These are phyloP conservation scores for Tadarida brasiliensis DNA, from an alignment of 2,797 vertebrate species.

Conservation along the genomic window DNA sequence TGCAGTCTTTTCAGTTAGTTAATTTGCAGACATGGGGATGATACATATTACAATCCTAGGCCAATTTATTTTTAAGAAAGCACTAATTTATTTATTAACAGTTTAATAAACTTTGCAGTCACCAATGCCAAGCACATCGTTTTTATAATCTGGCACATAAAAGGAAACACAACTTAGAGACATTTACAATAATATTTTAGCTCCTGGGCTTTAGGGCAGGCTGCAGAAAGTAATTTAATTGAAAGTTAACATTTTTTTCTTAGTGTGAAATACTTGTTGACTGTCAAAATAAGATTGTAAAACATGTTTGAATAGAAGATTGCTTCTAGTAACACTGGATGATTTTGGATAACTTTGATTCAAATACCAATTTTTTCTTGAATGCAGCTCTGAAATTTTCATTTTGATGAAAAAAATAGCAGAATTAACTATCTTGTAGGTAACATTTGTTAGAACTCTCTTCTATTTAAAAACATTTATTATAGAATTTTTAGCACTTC, in stretches of 20 bases:
- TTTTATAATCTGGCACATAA: slow-evolving; percentile 70
- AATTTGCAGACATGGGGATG: slow-evolving; percentile 64
- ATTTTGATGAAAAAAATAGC: slow-evolving; percentile 27
- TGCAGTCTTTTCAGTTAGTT: slow-evolving; percentile 79
- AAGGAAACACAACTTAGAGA: slow-evolving; percentile 55
- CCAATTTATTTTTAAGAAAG: slow-evolving; percentile 85
- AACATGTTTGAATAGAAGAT: slow-evolving; percentile 6
- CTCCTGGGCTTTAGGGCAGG: slow-evolving; percentile 61
- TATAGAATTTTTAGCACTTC: not conserved
- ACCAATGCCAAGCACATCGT: slow-evolving; percentile 53
- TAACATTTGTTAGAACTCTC: not conserved
- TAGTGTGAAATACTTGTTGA: slow-evolving; percentile 52
- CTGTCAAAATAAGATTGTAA: slow-evolving; percentile 46
- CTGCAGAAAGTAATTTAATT: slow-evolving; percentile 73
- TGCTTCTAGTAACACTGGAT: not conserved
- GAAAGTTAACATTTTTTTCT: slow-evolving; percentile 58
- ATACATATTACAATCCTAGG: slow-evolving; percentile 66
- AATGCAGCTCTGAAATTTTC: not conserved
- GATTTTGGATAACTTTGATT: slow-evolving; percentile 3
- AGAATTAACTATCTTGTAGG: not conserved
- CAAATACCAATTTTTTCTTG: slow-evolving; percentile 6
- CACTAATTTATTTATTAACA: slow-evolving; percentile 80
- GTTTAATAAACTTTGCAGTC: slow-evolving; percentile 80
- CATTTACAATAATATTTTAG: slow-evolving; percentile 78
- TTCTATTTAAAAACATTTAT: not conserved